Evolutionary conservation across 2,797 vertebrate genomes (phyloP).

Genomic region (Prionace glauca): DNA sequence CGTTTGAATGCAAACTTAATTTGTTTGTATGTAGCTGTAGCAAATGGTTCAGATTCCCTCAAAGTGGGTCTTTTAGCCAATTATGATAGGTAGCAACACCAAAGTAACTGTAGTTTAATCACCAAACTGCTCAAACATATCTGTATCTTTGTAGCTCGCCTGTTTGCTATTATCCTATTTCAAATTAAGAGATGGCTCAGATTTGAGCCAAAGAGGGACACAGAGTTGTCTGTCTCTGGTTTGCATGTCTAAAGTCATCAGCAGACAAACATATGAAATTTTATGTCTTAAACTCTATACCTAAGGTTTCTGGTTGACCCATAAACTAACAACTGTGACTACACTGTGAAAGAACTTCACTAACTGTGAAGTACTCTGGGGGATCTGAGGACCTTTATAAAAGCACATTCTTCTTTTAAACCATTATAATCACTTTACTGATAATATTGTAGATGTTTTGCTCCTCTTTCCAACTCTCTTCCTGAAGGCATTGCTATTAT

Average conservation of each 20-base stretch:
- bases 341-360: not conserved
- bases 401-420: not conserved
- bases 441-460: not conserved
- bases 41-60: not conserved
- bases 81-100: not conserved
- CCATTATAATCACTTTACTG: not conserved
- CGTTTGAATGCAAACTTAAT: not conserved
- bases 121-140: not conserved
- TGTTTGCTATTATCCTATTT: not conserved
- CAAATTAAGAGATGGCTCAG: not conserved
- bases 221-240: not conserved
- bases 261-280: not conserved
- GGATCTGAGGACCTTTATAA: not conserved
- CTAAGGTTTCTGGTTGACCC: not conserved
- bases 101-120: not conserved
- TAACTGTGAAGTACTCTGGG: not conserved
- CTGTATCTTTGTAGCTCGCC: not conserved
- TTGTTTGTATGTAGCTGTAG: not conserved
- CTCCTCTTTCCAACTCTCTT: not conserved
- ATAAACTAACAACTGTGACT: not conserved
- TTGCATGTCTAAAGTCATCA: not conserved
- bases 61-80: not conserved
- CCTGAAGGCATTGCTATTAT: not conserved
- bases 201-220: not conserved
- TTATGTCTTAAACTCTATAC: not conserved